Base-by-base conservation (phyloP, 2,113 vertebrate species). In the Phyllostomus hastatus region DNA sequence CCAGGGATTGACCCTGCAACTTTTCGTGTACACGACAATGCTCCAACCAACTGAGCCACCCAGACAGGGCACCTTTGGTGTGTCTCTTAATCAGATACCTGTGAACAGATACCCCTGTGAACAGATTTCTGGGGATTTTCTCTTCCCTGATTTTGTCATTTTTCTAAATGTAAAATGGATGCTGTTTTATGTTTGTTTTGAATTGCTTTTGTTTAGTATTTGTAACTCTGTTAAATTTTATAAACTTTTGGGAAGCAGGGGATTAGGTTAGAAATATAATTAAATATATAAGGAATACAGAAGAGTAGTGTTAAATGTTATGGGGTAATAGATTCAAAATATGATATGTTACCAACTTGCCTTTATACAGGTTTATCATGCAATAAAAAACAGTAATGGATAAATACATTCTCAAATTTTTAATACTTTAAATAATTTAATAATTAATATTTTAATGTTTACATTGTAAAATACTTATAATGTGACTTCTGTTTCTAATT, bases 111-210 rank as follows among this genome's bases (percentile, higher is more conserved):
- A 20, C 7, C 31, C 31, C 48, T 50, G 48, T 50, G 48, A 52
- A 52, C 50, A 52, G 16, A 96, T 88, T 75, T 91, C 22, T 76
- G 69, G 12, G 43, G 9, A 1, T 1, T 57, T 88, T 86, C 67
- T 14, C 46, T 15, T 78, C 48, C 16, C 15, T 22, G 15, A 66
- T 70, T 88, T 84, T 94, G 12, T 75, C 66, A 35, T 59, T 94
- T 78, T 88, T 35, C 54, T n/a, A 59, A 69, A 52, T 64, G 54
- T 84, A 79, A 94, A 94, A 26, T 83, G 59, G 22, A 69, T 46
- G 95, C 59, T 82, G 66, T 75, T 88, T 91, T 88, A 61, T 88
- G 17, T 61, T 94, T 69, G 33, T 69, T 96, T 54, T 82, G 57
- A 52, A 81, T 90, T 48, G 38, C 61, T 43, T 91, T 94, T 81